Conservation (phyloP, 2,797 vertebrate genomes). For the Salmo trutta region DNA sequence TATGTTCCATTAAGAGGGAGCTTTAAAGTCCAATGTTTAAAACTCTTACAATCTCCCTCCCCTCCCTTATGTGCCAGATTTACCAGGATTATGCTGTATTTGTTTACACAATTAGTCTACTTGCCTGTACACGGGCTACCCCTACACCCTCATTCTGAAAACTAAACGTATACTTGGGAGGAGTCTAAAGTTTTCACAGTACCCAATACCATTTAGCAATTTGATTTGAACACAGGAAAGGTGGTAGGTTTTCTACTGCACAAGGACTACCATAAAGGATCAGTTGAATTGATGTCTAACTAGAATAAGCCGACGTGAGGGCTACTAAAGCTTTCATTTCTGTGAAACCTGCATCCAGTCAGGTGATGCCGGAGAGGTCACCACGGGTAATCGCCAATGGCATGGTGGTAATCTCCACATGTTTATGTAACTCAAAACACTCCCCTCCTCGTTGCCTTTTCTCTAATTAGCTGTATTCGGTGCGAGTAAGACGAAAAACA, state of each 20-base stretch:
- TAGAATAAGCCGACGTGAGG: not conserved
- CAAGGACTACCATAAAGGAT: not conserved
- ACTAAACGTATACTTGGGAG: not conserved
- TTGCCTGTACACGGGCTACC: not conserved
- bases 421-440: conserved; percentile 47
- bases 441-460: conserved; percentile 16
- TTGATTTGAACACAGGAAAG: not conserved
- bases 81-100: not conserved
- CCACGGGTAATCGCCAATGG: conserved; percentile 36
- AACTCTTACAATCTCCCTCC: too few relatives aligned
- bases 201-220: not conserved
- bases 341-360: conserved; percentile 10
- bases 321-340: not conserved
- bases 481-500: conserved; percentile 5
- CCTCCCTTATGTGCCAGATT: not conserved
- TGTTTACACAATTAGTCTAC: not conserved
- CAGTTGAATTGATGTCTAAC: not conserved
- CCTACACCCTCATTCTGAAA: not conserved
- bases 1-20: too few relatives aligned
- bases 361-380: not conserved
- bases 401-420: conserved; percentile 26
- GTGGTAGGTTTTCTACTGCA: not conserved
- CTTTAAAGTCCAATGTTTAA: too few relatives aligned
- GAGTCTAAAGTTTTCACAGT: not conserved
- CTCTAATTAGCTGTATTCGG: conserved; percentile 47